Evolutionary conservation across 1,140 invertebrate species (phyloP), one percentile per base, ranked within the genome.

Genomic region (Acromyrmex heyeri): DNA sequence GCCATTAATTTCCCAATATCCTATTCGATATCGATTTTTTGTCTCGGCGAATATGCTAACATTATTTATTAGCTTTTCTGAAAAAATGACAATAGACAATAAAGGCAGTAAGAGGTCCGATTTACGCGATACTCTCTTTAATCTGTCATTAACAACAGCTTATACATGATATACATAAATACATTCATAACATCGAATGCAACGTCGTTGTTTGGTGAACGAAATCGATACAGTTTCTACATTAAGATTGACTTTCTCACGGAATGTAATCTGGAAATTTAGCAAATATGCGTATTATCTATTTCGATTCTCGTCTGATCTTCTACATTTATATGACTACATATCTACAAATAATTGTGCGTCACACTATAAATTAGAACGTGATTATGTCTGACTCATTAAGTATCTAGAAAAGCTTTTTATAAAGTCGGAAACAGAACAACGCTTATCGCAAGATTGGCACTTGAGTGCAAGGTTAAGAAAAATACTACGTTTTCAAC

Each of bases 181-280:
- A 92, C 91, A 92, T 88, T 87, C 87, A 90, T 55, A 90, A 91
- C 91, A 91, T 91, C 87, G 90, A 91, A 86, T 85, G 73, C 67
- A 85, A 62, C 61, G 44, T 89, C 78, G 85, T 91, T 89, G 85
- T 77, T 75, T 81, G 59, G 82, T 77, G 61, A 88, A 88, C 69
- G 48, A 78, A 61, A 70, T 48, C 55, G 57, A 30, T 64, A 50
- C 30, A 48, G 2, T 44, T 50, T 77, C 59, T 87, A 73, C 30
- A 16, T 87, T 62, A 67, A 73, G 78, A 77, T 77, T 44, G 53
- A 76, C 77, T 55, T 62, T 72, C 55, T 61, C 7, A 10, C 59
- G 81, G n/a, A 86, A 88, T 86, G 73, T 65, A 75, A 86, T 85
- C 72, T 86, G 87, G 30, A 86, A 85, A 77, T 83, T 72, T 64